Evolutionary conservation across 1,140 invertebrate species (phyloP), one percentile per base, ranked within the genome.

Genomic region (Drosophila ohnishii): DNA sequence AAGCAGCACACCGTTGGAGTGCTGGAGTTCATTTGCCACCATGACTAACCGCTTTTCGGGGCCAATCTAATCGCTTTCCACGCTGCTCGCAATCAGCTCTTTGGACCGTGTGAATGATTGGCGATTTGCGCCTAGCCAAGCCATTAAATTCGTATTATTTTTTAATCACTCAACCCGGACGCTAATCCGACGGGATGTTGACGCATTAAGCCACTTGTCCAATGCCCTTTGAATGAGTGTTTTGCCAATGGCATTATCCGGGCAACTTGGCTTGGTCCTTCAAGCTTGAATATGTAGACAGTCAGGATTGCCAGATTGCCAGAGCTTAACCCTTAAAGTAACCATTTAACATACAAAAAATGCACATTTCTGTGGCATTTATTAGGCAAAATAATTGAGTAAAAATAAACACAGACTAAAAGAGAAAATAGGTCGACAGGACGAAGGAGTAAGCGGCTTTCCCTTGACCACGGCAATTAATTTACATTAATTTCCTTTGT

Each of bases 401-500:
- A 9, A 39, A 14, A 45, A 34, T 22, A 50, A 28, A 9, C 30
- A 16, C 35, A 16, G 13, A 11, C 47, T 28, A 28, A 28, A 11
- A 5, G 10, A 6, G 16, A 37, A 44, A 44, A 45, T 44, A 22
- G 14, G 16, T 45, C 13, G 50, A 2, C n/a, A 39, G 19, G 22
- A 40, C 48, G 53, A 64, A 32, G 47, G n/a, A 16, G 57, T 63
- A 78, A 81, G 74, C 57, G 51, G 74, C 71, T 50, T 84, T 67
- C 50, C 60, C 72, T 25, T 39, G 58, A 64, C 71, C 65, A 78
- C n/a, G 44, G 63, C 78, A 85, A 85, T 85, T 86, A 78, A 77
- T 85, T 81, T 86, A 59, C 69, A 81, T 86, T 81, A 81, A 51
- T 57, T 83, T 83, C 16, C 45, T 77, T 64, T 73, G 67, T 59